Evolutionary conservation across 1,140 invertebrate species (phyloP), one percentile per base, ranked within the genome.

Genomic region (Euura saliciscinereae): DNA sequence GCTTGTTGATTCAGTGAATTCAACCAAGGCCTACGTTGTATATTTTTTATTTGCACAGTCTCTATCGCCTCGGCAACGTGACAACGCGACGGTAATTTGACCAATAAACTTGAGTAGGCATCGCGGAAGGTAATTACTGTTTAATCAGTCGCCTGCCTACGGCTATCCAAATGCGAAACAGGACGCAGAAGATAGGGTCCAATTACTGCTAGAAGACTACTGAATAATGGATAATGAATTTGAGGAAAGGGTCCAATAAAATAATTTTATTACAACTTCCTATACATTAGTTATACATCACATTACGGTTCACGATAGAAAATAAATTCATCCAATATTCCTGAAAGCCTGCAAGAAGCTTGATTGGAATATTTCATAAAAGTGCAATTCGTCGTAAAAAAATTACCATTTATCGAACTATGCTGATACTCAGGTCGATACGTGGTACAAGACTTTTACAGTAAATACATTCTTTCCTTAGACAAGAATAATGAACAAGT

Each of bases 71-170:
- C 28, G 28, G 28, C 28, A 28, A 28, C 28, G 28, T 28, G 3
- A 59, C 8, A 59, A 6, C 3, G 51, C 51, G 13, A 59, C 51
- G 51, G 51, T 59, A 59, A 59, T 59, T 59, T 59, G 51, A 59
- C 51, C 51, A 59, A 59, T 59, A 59, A 59, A 59, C 51, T 28
- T 59, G 51, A n/a, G 51, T 59, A 59, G 51, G 10, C 51, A 59
- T 59, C 51, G 51, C 51, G 51, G 13, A 59, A 59, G 51, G 51
- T 59, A n/a, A 59, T 59, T 59, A 59, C 51, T 59, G 13, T 59
- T 59, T 59, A 11, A 59, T 59, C 51, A 59, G 51, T 59, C 51
- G 51, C 10, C 51, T 59, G 51, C 51, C 51, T 59, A 11, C 51
- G 28, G 3, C 10, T n/a, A 59, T 59, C 51, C 10, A 59, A 59